Base-by-base conservation (phyloP, 1,140 invertebrate species). In the Berghia stephanieae region DNA sequence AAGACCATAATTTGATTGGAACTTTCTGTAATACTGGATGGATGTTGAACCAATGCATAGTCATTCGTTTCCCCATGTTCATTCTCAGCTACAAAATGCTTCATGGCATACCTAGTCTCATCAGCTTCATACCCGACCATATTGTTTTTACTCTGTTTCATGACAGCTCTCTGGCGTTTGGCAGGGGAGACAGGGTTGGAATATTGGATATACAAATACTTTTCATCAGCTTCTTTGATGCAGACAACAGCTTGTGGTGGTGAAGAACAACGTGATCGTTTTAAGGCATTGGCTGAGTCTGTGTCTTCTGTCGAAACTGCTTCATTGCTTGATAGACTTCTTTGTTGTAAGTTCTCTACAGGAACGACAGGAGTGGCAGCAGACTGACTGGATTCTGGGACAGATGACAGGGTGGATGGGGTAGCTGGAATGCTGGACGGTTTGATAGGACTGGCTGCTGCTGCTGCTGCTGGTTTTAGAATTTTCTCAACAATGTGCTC, bases 401-500 rank as follows among this genome's bases (percentile, higher is more conserved):
- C n/a, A n/a, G n/a, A n/a, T n/a, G n/a, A n/a, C n/a, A n/a, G n/a
- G n/a, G n/a, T n/a, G 34, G 36, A 10, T 16, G 5, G 16, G 24
- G 5, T 5, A 24, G 24, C 13, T 36, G 66, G 5, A 31, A 16
- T 27, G 36, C 27, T 68, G 27, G 36, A 31, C 13, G 6, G 6
- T 68, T 38, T 31, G 66, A 31, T 36, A 27, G 10, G 27, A 10
- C 27, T 8, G 27, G 27, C 27, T 5, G 5, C 5, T 6, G 66
- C 36, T 6, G 74, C 38, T 8, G 43, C 43, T 6, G 69, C 6
- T 46, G 4, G 43, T 34, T 77, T 83, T 6, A 86, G 76, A 68
- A 77, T 80, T 16, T 75, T 68, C 18, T 79, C 77, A 10, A 87
- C 84, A n/a, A 87, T 69, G 75, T 81, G 68, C 43, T 82, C 78